Percentiles rank a stretch among this genome's conserved stretches.
Evolutionary conservation across 1,140 invertebrate species (phyloP).

Genomic region (Apocrypta bakeri): DNA sequence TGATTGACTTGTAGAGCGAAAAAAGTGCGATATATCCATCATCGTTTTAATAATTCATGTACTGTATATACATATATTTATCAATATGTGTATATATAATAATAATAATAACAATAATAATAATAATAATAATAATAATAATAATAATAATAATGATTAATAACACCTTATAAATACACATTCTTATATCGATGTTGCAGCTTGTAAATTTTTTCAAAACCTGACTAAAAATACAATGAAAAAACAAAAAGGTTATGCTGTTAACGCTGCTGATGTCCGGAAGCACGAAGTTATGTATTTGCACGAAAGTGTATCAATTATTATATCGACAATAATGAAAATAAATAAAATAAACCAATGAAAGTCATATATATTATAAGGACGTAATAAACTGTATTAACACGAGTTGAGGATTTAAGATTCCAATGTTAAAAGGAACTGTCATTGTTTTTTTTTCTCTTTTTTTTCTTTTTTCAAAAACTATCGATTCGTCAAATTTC

Average conservation of each 20-base stretch:
- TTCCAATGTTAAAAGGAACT: too few relatives aligned
- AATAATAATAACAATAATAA: too few relatives aligned
- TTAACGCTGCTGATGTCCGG: background rate
- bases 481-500: background rate
- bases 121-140: too few relatives aligned
- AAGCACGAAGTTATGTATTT: conserved; percentile 25
- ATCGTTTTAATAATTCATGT: conserved; percentile 30
- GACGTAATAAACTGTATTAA: conserved; percentile 52
- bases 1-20: background rate
- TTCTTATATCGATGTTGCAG: conserved; percentile 51
- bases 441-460: too few relatives aligned
- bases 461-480: background rate
- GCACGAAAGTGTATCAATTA: conserved; percentile 64
- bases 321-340: conserved; percentile 68
- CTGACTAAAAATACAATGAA: background rate
- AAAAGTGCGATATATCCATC: conserved; percentile 1
- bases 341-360: conserved; percentile 55
- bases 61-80: conserved; percentile 46
- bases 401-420: background rate
- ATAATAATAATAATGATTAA: too few relatives aligned
- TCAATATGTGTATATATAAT: conserved; percentile 45
- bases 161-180: conserved; percentile 18
- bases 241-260: conserved; percentile 11
- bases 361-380: conserved; percentile 66
- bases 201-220: conserved; percentile 56